These are phyloP conservation scores for Erithacus rubecula DNA, from an alignment of 2,797 vertebrate genomes.

Conservation along the genomic window DNA sequence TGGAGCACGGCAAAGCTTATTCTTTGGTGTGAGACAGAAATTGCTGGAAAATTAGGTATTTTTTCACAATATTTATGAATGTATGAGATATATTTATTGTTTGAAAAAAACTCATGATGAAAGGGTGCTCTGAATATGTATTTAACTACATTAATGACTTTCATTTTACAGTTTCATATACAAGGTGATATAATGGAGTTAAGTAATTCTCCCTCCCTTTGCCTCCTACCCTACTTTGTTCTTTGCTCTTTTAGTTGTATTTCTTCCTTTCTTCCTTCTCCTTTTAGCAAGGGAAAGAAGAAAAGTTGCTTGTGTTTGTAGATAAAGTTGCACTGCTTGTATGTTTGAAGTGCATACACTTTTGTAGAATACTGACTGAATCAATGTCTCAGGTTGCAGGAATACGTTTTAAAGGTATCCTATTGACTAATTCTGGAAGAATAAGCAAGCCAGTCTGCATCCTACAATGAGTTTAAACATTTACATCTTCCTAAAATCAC, in stretches of 20 bases:
- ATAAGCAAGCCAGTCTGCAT: background rate
- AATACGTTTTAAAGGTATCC: background rate
- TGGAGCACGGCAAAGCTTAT: rapidly evolving
- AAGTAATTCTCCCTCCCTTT: background rate
- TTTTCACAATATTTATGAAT: background rate
- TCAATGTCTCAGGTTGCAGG: background rate
- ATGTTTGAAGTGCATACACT: background rate
- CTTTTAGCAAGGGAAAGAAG: background rate
- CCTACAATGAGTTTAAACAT: background rate
- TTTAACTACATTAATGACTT: background rate
- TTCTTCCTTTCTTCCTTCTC: background rate
- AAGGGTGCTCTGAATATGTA: background rate
- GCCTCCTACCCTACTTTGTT: background rate
- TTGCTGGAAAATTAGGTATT: background rate
- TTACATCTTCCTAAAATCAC: background rate
- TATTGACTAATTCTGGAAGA: background rate
- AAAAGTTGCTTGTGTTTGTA: background rate
- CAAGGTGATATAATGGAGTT: background rate
- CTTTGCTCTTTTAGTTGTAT: background rate
- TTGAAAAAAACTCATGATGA: background rate
- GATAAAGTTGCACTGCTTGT: background rate
- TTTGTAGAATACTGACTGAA: background rate
- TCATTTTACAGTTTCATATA: background rate
- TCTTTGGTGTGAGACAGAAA: background rate
- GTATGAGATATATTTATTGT: background rate